Conservation (phyloP, 2,113 vertebrate genomes). For the Lagopus muta region DNA sequence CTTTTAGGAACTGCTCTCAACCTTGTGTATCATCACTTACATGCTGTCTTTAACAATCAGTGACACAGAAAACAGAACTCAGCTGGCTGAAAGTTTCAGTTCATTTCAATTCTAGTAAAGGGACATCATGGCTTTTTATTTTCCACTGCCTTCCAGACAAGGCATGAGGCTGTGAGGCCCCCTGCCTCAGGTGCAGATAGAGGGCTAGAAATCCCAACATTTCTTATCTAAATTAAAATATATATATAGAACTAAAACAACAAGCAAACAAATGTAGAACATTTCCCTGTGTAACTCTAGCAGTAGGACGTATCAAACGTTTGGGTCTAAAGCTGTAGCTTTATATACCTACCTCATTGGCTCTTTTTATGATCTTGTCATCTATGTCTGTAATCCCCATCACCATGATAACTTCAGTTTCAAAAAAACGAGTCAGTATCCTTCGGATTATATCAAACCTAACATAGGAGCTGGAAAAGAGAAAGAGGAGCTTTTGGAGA, state of each 20-base stretch:
- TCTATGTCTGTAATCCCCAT: conserved; percentile 98
- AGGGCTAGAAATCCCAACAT: neutral
- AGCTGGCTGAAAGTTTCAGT: neutral
- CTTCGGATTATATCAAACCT: conserved; percentile 93
- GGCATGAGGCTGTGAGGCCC: neutral
- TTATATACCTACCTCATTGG: conserved; percentile 81
- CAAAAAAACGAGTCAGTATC: conserved; percentile 87
- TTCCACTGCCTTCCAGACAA: neutral
- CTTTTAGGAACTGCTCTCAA: neutral
- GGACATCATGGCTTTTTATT: accelerated
- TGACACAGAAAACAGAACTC: accelerated
- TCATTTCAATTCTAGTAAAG: neutral
- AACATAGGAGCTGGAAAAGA: conserved; percentile 90
- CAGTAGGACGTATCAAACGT: neutral
- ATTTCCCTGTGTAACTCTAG: neutral
- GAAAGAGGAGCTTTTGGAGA: neutral
- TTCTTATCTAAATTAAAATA: neutral
- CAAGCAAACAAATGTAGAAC: neutral
- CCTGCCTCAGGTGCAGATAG: accelerated
- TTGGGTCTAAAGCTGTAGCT: neutral
- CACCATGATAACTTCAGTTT: conserved; percentile 87
- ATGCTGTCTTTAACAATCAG: accelerated
- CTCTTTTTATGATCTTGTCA: conserved; percentile 92
- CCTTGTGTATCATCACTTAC: accelerated
- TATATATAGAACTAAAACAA: neutral